These are phyloP conservation scores for Phyto melanocephala DNA, from an alignment of 2,888 invertebrate species.

Conservation along the genomic window DNA sequence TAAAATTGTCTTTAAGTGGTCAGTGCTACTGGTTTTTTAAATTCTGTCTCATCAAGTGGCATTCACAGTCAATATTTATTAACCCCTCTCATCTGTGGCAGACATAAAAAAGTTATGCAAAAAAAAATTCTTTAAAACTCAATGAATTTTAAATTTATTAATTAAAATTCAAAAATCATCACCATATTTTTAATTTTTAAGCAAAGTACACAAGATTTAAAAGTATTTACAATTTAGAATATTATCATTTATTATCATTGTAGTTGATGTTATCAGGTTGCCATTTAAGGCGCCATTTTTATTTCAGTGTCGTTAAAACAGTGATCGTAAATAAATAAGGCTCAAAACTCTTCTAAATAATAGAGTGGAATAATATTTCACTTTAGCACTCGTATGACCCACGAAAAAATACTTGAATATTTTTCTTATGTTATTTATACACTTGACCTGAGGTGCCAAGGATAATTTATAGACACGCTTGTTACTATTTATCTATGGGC, in stretches of 20 bases:
- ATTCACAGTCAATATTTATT: too few species aligned
- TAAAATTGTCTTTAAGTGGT: constrained; percentile 28
- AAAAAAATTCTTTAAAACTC: constrained; percentile 18
- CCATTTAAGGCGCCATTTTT: constrained; percentile 54
- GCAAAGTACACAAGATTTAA: background rate
- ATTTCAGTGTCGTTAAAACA: constrained; percentile 3
- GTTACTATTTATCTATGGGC: too few species aligned
- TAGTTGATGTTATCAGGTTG: constrained; percentile 39
- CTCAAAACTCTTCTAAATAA: background rate
- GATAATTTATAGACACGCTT: too few species aligned
- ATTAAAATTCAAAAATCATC: constrained; percentile 10
- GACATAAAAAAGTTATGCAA: background rate
- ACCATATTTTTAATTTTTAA: background rate
- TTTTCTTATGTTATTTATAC: too few species aligned
- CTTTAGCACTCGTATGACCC: too few species aligned
- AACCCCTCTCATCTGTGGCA: background rate
- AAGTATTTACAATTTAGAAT: constrained; percentile 9
- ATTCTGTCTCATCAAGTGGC: background rate
- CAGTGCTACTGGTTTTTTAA: constrained; percentile 45
- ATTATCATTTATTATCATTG: constrained; percentile 44
- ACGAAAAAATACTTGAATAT: too few species aligned
- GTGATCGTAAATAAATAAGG: background rate
- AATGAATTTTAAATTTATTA: constrained; percentile 29
- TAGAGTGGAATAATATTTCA: too few species aligned
- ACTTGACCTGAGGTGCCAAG: too few species aligned